Evolutionary conservation across 2,888 invertebrate genomes (phyloP).

Genomic region (Eugnorisma glareosa): DNA sequence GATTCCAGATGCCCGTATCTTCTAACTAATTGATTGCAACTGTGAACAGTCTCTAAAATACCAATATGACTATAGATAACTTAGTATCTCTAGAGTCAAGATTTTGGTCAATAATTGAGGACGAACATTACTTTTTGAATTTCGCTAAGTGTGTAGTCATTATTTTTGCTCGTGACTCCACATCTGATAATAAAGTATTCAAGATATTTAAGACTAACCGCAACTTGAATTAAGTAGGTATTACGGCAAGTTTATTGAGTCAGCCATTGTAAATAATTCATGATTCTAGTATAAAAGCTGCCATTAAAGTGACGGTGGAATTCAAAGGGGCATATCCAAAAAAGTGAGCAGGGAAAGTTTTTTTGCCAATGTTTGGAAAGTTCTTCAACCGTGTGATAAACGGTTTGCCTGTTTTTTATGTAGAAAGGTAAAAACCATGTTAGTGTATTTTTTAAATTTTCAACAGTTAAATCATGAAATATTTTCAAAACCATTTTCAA

Average conservation of each 20-base stretch:
- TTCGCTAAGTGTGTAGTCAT: background rate
- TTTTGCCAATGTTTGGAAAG: conserved; percentile 4
- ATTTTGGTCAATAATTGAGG: background rate
- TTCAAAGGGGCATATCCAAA: conserved; percentile 34
- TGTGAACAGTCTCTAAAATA: background rate
- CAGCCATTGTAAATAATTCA: conserved; percentile 69
- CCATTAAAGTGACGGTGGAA: conserved; percentile 51
- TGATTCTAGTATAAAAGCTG: conserved; percentile 52
- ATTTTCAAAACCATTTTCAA: background rate
- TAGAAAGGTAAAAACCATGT: background rate
- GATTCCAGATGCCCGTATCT: background rate
- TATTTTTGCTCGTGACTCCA: conserved; percentile 14
- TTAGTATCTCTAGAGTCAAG: background rate
- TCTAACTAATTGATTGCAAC: background rate
- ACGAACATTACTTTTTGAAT: background rate
- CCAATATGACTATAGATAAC: background rate
- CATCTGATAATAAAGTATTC: conserved; percentile 43
- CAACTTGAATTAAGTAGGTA: conserved; percentile 65
- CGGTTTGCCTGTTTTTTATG: background rate
- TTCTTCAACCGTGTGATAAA: background rate
- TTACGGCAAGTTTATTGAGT: conserved; percentile 65
- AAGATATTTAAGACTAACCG: conserved; percentile 49
- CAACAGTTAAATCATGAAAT: background rate
- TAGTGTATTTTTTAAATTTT: background rate
- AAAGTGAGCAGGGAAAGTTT: conserved; percentile 12